Base-by-base conservation (phyloP, 2,113 vertebrate species). In the Coturnix japonica region DNA sequence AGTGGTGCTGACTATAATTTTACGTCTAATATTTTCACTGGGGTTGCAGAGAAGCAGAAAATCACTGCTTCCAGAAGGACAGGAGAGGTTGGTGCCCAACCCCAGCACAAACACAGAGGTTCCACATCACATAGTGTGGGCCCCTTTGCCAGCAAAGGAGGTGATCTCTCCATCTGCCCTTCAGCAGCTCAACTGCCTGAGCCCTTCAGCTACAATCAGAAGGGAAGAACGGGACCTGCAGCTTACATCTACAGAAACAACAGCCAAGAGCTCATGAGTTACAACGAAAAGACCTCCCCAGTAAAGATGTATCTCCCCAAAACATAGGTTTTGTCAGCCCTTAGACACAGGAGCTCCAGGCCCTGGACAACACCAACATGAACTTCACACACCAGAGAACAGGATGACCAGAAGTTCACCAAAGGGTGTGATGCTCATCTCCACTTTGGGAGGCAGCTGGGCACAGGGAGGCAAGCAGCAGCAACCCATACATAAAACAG, bases 391-490 rank as follows among this genome's bases (percentile, higher is more conserved):
- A 2, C 53, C 63, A 65, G 60, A 47, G 31, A 66, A 37, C 11
- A 71, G 13, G 5, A 11, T 22, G 31, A 49, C 7, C 28, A 51
- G 33, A 33, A 94, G 67, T 21, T 30, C 66, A n/a, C 26, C 19
- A 30, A 20, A 9, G 47, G 47, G 10, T 16, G 17, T 11, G 19
- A 49, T 25, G 22, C 26, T n/a, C 28, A 51, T 20, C 39, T 72
- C 41, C 31, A 20, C 46, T 81, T 46, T 0, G 0, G 31, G 56
- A 67, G 25, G 57, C 0, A 0, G n/a, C 46, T 69, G 47, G 43
- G 46, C 23, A 49, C 0, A 0, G 13, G 13, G 31, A 66, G 5
- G 7, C 33, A 54, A 59, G 31, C 7, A 21, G 41, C 18, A 77
- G 51, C 6, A 13, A 12, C 9, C 19, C 51, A 88, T 12, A 70